phyloP scores from a whole-genome alignment of 2,797 vertebrate genomes.

The Pipistrellus kuhlii region DNA sequence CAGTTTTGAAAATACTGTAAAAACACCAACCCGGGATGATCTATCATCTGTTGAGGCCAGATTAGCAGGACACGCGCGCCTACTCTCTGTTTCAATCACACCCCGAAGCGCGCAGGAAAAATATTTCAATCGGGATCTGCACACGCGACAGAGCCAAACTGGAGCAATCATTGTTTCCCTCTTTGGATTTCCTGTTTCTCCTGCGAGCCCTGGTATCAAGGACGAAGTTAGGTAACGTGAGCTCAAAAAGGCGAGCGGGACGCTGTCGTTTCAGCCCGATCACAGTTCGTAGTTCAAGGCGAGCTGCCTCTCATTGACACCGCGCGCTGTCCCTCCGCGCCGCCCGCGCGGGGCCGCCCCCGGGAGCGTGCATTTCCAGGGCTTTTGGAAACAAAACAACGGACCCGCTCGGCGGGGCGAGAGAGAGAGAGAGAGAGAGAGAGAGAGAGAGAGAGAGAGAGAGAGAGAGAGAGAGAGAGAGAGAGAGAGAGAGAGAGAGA shows the following conservation, averaged over 20 bases:
- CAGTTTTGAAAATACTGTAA: constrained; percentile 48
- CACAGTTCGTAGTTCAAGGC: constrained; percentile 71
- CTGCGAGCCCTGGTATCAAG: constrained; percentile 39
- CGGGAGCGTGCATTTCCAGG: constrained; percentile 73
- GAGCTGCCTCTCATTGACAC: constrained; percentile 66
- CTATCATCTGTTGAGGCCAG: constrained; percentile 19
- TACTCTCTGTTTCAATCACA: background rate
- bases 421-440: constrained; percentile 64
- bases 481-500: constrained; percentile 37
- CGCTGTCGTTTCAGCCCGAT: constrained; percentile 36
- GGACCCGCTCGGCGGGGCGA: constrained; percentile 63
- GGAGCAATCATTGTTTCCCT: background rate
- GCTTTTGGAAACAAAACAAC: constrained; percentile 79
- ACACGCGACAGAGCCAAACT: constrained; percentile 9
- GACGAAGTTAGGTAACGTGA: constrained; percentile 16
- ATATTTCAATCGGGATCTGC: background rate
- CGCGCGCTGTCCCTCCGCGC: background rate
- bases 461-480: background rate
- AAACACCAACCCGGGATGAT: background rate
- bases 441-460: no score
- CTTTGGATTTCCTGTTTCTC: constrained; percentile 40
- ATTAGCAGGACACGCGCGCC: background rate
- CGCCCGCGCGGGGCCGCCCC: constrained; percentile 64
- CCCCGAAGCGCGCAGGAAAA: background rate
- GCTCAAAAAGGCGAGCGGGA: constrained; percentile 54